A percentile compares a stretch with the other conserved stretches of the same genome.
Evolutionary conservation across 2,113 vertebrate genomes (phyloP).

Genomic region (Dasyurus viverrinus): DNA sequence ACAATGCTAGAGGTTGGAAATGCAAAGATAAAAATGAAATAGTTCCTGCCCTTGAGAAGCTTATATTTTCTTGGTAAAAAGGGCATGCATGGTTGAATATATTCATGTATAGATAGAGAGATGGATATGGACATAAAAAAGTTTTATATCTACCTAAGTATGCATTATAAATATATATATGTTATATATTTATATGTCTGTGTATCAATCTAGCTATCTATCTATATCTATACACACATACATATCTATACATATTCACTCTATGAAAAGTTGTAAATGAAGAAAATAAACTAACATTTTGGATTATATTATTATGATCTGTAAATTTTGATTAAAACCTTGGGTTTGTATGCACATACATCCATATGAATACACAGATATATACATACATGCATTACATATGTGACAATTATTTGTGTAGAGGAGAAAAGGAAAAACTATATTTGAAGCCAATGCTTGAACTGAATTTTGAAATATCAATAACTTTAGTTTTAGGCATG

Average conservation of each 20-base stretch:
- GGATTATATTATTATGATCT: not conserved
- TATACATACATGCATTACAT: not conserved
- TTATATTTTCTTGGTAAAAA: not conserved
- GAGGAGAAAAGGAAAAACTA: not conserved
- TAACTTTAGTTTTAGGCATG: not conserved
- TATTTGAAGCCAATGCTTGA: not conserved
- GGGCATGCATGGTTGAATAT: no score
- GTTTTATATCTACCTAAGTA: no score
- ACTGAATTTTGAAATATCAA: not conserved
- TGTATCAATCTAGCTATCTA: no score
- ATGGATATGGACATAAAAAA: no score
- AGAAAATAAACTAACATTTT: not conserved
- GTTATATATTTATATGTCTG: no score
- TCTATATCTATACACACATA: no score
- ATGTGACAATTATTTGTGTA: not conserved
- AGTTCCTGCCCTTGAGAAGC: not conserved
- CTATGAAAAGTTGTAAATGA: not conserved
- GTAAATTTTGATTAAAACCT: not conserved
- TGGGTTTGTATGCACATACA: not conserved
- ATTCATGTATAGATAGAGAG: no score
- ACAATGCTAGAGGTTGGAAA: not conserved
- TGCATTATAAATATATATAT: no score
- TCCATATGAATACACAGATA: no score
- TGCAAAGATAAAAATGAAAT: not conserved
- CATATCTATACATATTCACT: not conserved